These are phyloP conservation scores for Ectropis grisescens DNA, from an alignment of 1,140 invertebrate species.

Conservation along the genomic window DNA sequence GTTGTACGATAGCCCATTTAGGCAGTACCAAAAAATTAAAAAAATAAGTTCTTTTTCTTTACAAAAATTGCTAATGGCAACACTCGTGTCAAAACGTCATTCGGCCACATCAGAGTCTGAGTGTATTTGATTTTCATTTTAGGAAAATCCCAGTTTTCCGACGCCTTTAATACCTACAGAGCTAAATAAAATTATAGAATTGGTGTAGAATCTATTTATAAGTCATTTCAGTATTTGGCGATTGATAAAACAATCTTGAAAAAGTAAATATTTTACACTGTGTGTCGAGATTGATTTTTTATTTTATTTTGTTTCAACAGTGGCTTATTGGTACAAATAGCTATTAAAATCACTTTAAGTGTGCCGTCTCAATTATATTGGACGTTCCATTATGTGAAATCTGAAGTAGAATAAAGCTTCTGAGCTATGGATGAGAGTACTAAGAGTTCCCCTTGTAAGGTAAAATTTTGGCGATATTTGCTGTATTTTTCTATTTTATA, in stretches of 20 bases:
- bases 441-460: constrained; percentile 61
- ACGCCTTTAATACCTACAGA: constrained; percentile 5
- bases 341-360: constrained; percentile 49
- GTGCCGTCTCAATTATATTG: constrained; percentile 52
- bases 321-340: constrained; percentile 62
- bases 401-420: constrained; percentile 42
- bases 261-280: constrained; percentile 41
- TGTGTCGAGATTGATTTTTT: constrained; percentile 53
- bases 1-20: no score
- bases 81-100: no score
- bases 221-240: constrained; percentile 11
- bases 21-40: no score
- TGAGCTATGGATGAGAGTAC: constrained; percentile 61
- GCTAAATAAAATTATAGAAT: constrained; percentile 1
- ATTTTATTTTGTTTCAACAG: constrained; percentile 57
- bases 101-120: background rate
- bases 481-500: background rate
- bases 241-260: constrained; percentile 13
- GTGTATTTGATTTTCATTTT: constrained; percentile 2
- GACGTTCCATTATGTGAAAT: constrained; percentile 51
- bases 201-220: background rate
- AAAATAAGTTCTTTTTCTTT: no score
- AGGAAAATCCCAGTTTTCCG: constrained; percentile 11
- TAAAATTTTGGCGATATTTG: constrained; percentile 34
- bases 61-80: no score